Evolutionary conservation across 2,797 vertebrate genomes (phyloP).

Genomic region (Karalla daura): DNA sequence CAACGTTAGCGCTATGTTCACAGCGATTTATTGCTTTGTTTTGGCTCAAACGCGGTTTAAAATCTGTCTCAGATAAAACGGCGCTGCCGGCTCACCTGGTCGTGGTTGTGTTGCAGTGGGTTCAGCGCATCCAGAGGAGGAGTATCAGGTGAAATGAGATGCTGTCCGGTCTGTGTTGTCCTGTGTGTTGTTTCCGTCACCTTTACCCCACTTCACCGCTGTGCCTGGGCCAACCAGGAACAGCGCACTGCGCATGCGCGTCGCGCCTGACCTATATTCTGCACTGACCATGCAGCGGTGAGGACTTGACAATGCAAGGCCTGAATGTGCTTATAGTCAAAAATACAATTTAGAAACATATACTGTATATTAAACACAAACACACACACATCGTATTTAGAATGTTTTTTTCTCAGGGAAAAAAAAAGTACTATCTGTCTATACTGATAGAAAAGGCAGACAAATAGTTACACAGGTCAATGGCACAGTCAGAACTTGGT

Average conservation of each 20-base stretch:
- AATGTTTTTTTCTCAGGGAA: too few species aligned
- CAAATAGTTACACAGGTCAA: background rate
- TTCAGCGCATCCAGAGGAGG: background rate
- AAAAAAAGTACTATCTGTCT: too few species aligned
- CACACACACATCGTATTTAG: too few species aligned
- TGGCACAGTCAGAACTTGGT: too few species aligned
- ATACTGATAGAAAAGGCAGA: background rate
- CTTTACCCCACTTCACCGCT: conserved; percentile 58
- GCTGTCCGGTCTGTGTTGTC: too few species aligned
- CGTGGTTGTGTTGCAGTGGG: background rate
- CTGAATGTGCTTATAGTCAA: background rate
- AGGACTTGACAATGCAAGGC: background rate
- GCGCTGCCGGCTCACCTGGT: conserved; percentile 36
- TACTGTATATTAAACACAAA: too few species aligned
- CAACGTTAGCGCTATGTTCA: too few species aligned
- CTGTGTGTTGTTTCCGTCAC: conserved; percentile 30
- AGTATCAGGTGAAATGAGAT: background rate
- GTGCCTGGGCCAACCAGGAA: background rate
- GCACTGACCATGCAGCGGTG: background rate
- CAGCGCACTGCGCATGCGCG: conserved; percentile 37
- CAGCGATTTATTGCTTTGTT: too few species aligned
- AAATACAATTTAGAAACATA: background rate
- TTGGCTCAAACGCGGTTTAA: background rate
- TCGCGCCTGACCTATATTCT: conserved; percentile 12
- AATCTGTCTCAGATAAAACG: background rate